phyloP scores from a whole-genome alignment of 2,797 vertebrate genomes.

The Spinus pinus region DNA sequence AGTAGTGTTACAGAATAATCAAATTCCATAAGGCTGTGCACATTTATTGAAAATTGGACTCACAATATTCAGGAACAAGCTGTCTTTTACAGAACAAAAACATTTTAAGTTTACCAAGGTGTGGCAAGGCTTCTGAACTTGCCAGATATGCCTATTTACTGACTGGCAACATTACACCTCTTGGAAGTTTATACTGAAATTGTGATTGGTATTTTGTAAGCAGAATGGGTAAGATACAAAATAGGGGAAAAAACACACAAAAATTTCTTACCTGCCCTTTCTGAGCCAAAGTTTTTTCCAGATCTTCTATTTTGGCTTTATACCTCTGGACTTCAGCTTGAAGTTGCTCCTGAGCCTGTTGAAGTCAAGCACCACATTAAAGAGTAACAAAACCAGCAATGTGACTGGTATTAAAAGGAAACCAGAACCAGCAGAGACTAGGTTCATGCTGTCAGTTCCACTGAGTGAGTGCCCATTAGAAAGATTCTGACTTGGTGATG shows the following conservation, averaged over 20 bases:
- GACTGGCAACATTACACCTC: not conserved
- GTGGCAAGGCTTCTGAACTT: not conserved
- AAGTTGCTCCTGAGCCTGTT: constrained; percentile 93
- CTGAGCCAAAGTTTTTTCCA: constrained; percentile 89
- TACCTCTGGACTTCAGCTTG: constrained; percentile 91
- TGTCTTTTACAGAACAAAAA: not conserved
- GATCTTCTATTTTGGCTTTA: constrained; percentile 97
- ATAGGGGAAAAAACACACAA: not conserved
- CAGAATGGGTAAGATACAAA: not conserved
- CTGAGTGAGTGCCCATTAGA: not conserved
- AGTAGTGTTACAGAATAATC: constrained; percentile 41
- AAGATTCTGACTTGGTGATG: not conserved
- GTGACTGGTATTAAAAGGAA: not conserved
- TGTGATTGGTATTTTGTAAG: not conserved
- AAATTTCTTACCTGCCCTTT: constrained; percentile 89
- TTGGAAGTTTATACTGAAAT: not conserved
- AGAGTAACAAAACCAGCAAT: not conserved
- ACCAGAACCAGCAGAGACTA: not conserved
- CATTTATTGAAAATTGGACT: not conserved
- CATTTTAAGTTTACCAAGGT: not conserved
- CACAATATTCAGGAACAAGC: not conserved
- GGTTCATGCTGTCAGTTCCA: not conserved
- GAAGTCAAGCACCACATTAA: constrained; percentile 46
- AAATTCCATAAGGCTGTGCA: not conserved
- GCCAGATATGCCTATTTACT: not conserved